Base-by-base conservation (phyloP, 1,140 invertebrate species). In the Drosophila grimshawi region DNA sequence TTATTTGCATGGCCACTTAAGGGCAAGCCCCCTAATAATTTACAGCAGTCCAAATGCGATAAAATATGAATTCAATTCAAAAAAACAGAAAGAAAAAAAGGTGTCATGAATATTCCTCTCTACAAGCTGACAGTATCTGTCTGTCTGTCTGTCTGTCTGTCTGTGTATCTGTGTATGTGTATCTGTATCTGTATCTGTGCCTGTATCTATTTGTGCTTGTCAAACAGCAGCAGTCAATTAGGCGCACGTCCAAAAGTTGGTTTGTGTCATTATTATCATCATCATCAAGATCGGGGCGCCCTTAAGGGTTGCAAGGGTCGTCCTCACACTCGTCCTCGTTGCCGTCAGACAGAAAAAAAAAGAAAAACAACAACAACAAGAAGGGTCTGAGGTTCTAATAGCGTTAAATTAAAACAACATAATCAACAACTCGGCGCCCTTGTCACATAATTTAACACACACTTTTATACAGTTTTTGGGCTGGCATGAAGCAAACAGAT, bases 351-450 rank as follows among this genome's bases (percentile, higher is more conserved):
- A 32, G 8, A 3, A 32, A 41, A n/a, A 33, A 29, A 39, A 27
- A 4, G 27, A 27, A 11, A 43, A 57, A 32, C 5, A 32, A 5
- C n/a, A 5, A 43, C 3, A 49, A 30, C 69, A 66, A 76, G 48
- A 71, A 72, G 60, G 72, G 73, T 68, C 52, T 67, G 60, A 61
- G 60, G 73, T 66, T 70, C 88, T 90, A 90, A 90, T 90, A 81
- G 88, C 80, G 88, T 91, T 90, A 90, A 90, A 90, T 90, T 90
- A 90, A 90, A 90, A 90, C 88, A 91, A 90, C 83, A 91, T 88
- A 88, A 89, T 83, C 83, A 86, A 83, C 83, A 82, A 64, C 65
- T 52, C 70, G 62, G 43, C 77, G 79, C 73, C 52, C 61, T 74
- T 89, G 85, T 83, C 85, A 83, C 83, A 86, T 78, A 88, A 73